Conservation (phyloP, 2,797 vertebrate genomes). For the Amazona ochrocephala region DNA sequence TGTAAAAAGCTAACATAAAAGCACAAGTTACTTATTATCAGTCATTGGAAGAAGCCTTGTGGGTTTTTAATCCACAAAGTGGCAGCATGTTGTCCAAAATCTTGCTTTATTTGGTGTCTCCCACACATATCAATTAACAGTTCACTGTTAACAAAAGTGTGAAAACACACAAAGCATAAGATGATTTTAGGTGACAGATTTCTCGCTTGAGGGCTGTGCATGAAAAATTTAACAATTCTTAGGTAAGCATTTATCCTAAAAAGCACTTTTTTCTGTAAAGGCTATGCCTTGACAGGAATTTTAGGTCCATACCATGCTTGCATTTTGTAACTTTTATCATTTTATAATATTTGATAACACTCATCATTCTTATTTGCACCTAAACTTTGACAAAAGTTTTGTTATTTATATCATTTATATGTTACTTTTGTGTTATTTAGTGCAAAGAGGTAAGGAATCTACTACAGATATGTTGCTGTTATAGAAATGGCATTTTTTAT, state of each 20-base stretch:
- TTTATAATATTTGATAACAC: not conserved
- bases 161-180: conserved; percentile 54
- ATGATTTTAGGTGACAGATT: conserved; percentile 45
- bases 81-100: not conserved
- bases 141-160: conserved; percentile 47
- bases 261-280: conserved; percentile 12
- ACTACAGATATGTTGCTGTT: not conserved
- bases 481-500: not conserved
- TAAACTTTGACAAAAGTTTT: not conserved
- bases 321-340: not conserved
- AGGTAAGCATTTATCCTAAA: conserved; percentile 55
- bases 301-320: not conserved
- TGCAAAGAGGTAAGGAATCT: not conserved
- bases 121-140: conserved; percentile 44
- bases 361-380: not conserved
- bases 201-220: conserved; percentile 20
- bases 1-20: not conserved
- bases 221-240: conserved; percentile 65
- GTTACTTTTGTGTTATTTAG: not conserved
- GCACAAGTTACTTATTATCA: not conserved
- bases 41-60: not conserved
- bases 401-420: not conserved
- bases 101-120: conserved; percentile 2
- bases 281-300: not conserved
- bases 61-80: not conserved